Evolutionary conservation across 2,888 invertebrate species (phyloP), one percentile per base, ranked within the genome.

Genomic region (Branchellion lobata): DNA sequence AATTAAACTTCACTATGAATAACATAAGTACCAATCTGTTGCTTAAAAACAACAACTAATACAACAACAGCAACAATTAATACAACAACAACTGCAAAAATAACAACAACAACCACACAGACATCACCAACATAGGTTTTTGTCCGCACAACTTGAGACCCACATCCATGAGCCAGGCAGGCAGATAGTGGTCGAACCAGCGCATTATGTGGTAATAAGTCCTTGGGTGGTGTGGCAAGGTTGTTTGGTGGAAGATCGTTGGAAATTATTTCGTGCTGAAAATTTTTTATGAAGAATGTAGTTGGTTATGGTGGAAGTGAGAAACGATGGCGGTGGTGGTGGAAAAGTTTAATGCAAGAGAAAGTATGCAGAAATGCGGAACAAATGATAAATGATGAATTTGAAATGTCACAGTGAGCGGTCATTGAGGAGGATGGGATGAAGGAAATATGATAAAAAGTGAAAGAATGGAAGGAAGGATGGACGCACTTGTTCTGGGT

Each of bases 131-230:
- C 83, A 82, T 91, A 90, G 40, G 93, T 92, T 82, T 91, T 90
- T 0, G 92, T 89, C 81, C 91, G 88, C 92, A 87, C 21, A 92
- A 86, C 53, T 79, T 78, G 27, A 81, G 75, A 18, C 71, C 80
- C 14, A 92, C 84, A 85, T 96, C 96, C 83, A 93, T 90, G 0
- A 93, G 84, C 83, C 92, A 91, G 0, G 95, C 94, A 0, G 95
- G 95, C 80, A 94, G 86, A 84, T 92, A 91, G 85, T 96, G 95
- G 76, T 93, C 90, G 8, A 92, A 85, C 36, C 92, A 89, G 82
- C 92, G 91, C 86, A 73, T 74, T 53, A 77, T 27, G 31, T 65
- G 68, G 34, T 78, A 73, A 53, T 80, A 75, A 47, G 81, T 61
- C 29, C 79, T 80, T 34, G 18, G n/a, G 8, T 18, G 61, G 5